Evolutionary conservation across 2,888 invertebrate genomes (phyloP).

Genomic region (Pycnomerus fuliginosus): DNA sequence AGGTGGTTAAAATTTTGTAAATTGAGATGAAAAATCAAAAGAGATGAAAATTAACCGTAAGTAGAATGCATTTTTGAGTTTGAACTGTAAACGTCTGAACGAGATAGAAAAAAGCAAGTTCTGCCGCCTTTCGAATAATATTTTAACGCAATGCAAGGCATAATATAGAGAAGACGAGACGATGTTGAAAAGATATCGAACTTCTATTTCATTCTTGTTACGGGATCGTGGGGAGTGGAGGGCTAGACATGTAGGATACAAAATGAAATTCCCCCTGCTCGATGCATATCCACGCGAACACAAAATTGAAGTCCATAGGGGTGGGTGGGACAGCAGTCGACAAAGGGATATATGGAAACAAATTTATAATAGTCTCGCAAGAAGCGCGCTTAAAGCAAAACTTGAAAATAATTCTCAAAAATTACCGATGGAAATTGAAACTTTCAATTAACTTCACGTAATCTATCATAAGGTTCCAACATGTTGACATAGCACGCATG

Average conservation of each 20-base stretch:
- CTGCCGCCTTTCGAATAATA: no score
- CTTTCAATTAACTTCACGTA: no score
- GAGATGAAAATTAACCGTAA: no score
- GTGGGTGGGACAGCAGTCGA: conserved; percentile 33
- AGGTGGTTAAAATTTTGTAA: no score
- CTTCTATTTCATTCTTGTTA: conserved; percentile 47
- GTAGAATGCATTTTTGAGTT: no score
- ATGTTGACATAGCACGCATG: conserved; percentile 10
- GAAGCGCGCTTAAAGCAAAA: no score
- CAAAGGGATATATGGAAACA: conserved; percentile 44
- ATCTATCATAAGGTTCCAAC: conserved; percentile 15
- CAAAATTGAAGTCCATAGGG: conserved; percentile 48
- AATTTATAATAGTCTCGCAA: conserved; percentile 47
- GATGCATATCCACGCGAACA: conserved; percentile 44
- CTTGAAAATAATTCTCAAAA: no score
- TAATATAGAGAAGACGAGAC: conserved; percentile 37
- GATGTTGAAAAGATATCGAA: conserved; percentile 44
- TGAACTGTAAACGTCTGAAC: no score
- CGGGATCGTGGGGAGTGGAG: conserved; percentile 36
- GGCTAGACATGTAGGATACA: conserved; percentile 48
- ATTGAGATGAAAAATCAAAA: no score
- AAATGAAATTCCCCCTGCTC: conserved; percentile 50
- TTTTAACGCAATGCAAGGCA: no score
- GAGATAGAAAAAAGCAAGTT: no score
- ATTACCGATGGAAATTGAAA: no score